These are phyloP conservation scores for Galagoides demidoff DNA, from an alignment of 2,797 vertebrate genomes.

Conservation along the genomic window DNA sequence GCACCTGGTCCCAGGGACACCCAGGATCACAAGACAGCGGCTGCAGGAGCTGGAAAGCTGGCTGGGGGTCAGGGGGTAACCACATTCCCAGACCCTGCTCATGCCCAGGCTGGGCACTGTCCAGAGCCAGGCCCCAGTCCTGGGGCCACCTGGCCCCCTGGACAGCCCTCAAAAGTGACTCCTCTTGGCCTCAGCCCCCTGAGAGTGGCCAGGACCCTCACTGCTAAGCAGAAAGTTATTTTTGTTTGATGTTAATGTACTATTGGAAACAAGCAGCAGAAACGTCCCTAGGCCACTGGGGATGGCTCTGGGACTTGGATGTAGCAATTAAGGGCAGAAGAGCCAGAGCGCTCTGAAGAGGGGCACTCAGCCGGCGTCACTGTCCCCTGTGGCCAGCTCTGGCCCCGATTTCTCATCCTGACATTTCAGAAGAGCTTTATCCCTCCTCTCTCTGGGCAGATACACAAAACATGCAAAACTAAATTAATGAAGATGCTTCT, in stretches of 20 bases:
- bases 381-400: not conserved
- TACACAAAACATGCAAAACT: not conserved
- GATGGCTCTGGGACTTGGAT: not conserved
- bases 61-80: rapidly evolving
- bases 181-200: not conserved
- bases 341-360: rapidly evolving
- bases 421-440: not conserved
- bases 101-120: not conserved
- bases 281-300: not conserved
- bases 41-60: rapidly evolving
- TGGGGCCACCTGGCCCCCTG: not conserved
- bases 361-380: not conserved
- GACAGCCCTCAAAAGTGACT: not conserved
- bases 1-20: not conserved
- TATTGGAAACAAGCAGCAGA: not conserved
- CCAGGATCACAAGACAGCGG: not conserved
- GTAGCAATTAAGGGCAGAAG: not conserved
- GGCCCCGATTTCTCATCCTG: not conserved
- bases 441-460: not conserved
- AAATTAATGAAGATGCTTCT: not conserved
- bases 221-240: not conserved
- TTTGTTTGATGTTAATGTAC: not conserved
- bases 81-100: rapidly evolving
- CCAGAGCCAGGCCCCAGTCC: not conserved
- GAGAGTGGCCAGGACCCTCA: not conserved